Evolutionary conservation across 2,888 invertebrate genomes (phyloP), one percentile per base, ranked within the genome.

Genomic region (Helleia helle): DNA sequence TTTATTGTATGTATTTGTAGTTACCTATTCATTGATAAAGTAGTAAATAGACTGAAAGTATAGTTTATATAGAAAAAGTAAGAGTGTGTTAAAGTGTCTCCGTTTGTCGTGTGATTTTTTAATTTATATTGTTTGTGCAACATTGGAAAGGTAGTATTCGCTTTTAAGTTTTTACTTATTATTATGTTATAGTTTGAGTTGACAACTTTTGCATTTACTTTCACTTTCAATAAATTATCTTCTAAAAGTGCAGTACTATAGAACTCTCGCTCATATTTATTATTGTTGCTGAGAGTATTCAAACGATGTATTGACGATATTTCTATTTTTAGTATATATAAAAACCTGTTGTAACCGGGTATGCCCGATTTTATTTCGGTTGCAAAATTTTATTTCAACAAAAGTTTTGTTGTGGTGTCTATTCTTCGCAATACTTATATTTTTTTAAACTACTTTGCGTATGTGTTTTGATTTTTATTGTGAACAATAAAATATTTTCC

Each of bases 151-250:
- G 14, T 40, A 17, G 25, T 25, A 15, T 31, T 22, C 13, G 14
- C 15, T 17, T 24, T 11, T 31, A 15, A 30, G 24, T 31, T 11
- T 24, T 25, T 31, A 7, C 11, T 29, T 42, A 40, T 42, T 17
- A 8, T 42, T 43, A 39, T 40, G n/a, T 37, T 15, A 41, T 38
- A 40, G 42, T 44, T 42, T 22, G 42, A 46, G 34, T 49, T 49
- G 51, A 47, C 51, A 52, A 52, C 42, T 47, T 51, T 51, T 51
- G 14, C 30, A 28, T 49, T 27, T 49, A 54, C 56, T 56, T 56
- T 56, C 55, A 55, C 56, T 55, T 55, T 55, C 25, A 15, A 11
- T 51, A 45, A 43, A 45, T 41, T 47, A 43, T 43, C 40, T 47
- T 44, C 37, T 44, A 30, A 42, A 41, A 47, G 44, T 38, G 40